phyloP scores from a whole-genome alignment of 2,113 vertebrate species.

The Chrysochloris asiatica region DNA sequence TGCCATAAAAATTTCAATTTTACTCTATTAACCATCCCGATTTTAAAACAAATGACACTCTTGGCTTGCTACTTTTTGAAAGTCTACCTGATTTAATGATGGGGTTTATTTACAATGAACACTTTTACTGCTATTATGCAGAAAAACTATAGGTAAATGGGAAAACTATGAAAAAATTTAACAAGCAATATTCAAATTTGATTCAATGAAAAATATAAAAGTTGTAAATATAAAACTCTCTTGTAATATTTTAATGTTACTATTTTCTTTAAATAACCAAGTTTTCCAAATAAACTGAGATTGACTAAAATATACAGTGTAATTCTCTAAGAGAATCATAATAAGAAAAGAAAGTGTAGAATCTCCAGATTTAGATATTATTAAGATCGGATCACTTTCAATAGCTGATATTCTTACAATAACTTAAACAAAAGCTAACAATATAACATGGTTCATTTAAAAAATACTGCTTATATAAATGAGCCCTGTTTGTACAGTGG shows the following conservation, averaged over 20 bases:
- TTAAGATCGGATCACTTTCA: neutral
- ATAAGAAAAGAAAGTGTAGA: neutral
- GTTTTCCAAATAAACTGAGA: slow-evolving; percentile 21
- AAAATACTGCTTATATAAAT: neutral
- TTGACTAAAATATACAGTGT: neutral
- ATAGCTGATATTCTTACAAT: neutral
- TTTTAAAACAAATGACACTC: slow-evolving; percentile 51
- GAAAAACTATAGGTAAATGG: slow-evolving; percentile 26
- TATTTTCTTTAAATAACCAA: neutral
- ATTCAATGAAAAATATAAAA: slow-evolving; percentile 2
- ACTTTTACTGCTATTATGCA: neutral
- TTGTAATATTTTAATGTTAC: neutral
- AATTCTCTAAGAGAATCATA: neutral
- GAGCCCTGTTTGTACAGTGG: too few species aligned
- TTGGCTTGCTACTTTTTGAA: slow-evolving; percentile 31
- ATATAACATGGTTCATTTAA: slow-evolving; percentile 24
- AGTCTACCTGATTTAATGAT: slow-evolving; percentile 6
- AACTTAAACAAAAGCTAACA: neutral
- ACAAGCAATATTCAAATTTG: slow-evolving; percentile 32
- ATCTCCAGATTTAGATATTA: neutral
- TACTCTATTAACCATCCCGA: slow-evolving; percentile 10
- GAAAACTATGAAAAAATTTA: slow-evolving; percentile 39
- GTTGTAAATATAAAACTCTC: neutral
- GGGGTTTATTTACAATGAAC: neutral
- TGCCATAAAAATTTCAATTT: slow-evolving; percentile 34